These are phyloP conservation scores for Dromaius novaehollandiae DNA, from an alignment of 2,113 vertebrate genomes.

Conservation along the genomic window DNA sequence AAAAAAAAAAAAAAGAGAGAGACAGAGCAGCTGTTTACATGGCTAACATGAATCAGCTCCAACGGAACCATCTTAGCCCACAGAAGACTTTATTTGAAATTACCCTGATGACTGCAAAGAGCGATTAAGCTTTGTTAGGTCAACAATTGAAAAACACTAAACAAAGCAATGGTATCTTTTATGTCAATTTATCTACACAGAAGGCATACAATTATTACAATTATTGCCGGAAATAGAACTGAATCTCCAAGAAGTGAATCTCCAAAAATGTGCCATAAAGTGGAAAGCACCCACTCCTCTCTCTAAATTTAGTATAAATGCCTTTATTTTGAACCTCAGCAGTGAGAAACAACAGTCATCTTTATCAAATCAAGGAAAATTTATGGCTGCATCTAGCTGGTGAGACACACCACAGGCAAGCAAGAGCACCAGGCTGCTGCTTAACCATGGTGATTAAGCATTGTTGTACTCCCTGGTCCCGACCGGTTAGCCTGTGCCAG, in stretches of 20 bases:
- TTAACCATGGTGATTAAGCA: background rate
- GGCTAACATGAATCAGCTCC: background rate
- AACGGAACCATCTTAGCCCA: background rate
- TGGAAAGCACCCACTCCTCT: background rate
- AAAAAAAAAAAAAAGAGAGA: too few species aligned
- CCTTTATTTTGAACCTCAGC: background rate
- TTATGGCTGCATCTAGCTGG: background rate
- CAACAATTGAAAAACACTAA: background rate
- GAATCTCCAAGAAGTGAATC: background rate
- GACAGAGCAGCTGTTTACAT: background rate
- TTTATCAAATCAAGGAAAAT: background rate
- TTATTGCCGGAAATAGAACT: background rate
- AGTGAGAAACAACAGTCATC: background rate
- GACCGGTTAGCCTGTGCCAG: background rate
- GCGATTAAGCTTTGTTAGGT: background rate
- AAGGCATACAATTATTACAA: background rate
- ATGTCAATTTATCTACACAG: background rate
- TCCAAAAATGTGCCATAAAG: background rate
- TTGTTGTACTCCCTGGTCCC: too few species aligned
- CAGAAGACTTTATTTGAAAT: background rate
- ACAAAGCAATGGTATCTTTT: background rate
- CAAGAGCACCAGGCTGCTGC: background rate
- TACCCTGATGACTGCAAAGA: background rate
- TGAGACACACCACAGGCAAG: background rate
- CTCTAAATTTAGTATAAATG: background rate